Conservation (phyloP, 92 coral and sea anemone genomes). For the Scolanthus callimorphus region DNA sequence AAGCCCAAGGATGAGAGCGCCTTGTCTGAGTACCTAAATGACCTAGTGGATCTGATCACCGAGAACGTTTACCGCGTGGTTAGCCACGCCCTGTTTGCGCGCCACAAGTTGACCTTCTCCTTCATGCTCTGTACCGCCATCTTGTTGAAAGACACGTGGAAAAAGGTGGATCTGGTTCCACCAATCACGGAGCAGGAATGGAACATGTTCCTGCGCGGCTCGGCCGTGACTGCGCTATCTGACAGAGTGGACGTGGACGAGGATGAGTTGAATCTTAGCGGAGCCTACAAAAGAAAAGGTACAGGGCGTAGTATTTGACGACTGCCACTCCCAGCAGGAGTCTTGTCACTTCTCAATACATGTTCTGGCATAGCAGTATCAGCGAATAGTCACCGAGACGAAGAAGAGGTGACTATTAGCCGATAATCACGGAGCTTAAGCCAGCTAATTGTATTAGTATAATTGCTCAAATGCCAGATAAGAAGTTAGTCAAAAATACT, state of each 20-base stretch:
- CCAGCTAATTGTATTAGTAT: too few relatives aligned
- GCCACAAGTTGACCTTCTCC: constrained; percentile 83
- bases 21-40: constrained; percentile 74
- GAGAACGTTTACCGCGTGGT: constrained; percentile 90
- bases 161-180: constrained; percentile 14
- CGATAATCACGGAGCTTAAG: too few relatives aligned
- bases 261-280: constrained; percentile 16
- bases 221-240: constrained; percentile 78
- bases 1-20: constrained; percentile 52
- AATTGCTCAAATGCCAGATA: too few relatives aligned
- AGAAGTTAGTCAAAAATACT: too few relatives aligned
- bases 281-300: too few relatives aligned
- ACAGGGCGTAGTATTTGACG: too few relatives aligned
- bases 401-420: too few relatives aligned
- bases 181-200: constrained; percentile 74
- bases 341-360: too few relatives aligned
- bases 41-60: constrained; percentile 72
- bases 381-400: too few relatives aligned
- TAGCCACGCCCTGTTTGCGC: constrained; percentile 82
- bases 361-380: too few relatives aligned
- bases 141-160: constrained; percentile 46
- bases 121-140: constrained; percentile 84
- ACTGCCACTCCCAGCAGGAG: too few relatives aligned
- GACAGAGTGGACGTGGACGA: constrained; percentile 69
- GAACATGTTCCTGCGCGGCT: constrained; percentile 85